Evolutionary conservation across 2,113 vertebrate species (phyloP).

Genomic region (Leucopsar rothschildi): DNA sequence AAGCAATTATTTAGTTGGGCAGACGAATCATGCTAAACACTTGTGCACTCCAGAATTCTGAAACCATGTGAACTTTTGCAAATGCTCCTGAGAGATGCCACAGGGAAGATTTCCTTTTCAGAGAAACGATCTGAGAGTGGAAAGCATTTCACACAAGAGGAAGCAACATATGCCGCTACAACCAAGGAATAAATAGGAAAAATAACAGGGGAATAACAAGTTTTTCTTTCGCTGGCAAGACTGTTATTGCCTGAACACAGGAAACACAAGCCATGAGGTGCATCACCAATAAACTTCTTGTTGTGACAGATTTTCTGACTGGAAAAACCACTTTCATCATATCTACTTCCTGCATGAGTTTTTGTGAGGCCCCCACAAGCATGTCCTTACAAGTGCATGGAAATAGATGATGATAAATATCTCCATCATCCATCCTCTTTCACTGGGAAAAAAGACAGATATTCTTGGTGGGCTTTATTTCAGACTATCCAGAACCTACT

Average conservation of each 20-base stretch:
- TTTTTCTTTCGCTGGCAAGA: conserved; percentile 13
- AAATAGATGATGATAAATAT: neutral
- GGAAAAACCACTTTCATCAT: neutral
- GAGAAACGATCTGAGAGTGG: conserved; percentile 41
- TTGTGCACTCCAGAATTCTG: conserved; percentile 42
- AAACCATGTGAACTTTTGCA: conserved; percentile 52
- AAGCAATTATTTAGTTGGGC: conserved; percentile 55
- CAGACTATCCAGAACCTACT: neutral
- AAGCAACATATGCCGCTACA: conserved; percentile 56
- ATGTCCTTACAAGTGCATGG: neutral
- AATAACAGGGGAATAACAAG: conserved; percentile 47
- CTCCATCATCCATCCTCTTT: neutral
- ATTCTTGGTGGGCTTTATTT: neutral
- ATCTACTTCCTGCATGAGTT: neutral
- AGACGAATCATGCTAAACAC: neutral
- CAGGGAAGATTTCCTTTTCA: conserved; percentile 55
- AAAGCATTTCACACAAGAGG: conserved; percentile 60
- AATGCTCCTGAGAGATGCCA: conserved; percentile 61
- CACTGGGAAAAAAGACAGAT: neutral
- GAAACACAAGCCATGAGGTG: neutral
- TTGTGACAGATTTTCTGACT: neutral
- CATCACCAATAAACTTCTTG: neutral
- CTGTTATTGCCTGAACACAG: neutral
- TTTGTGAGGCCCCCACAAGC: neutral
- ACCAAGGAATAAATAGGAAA: conserved; percentile 47